These are phyloP conservation scores for Marmota monax DNA, from an alignment of 2,113 vertebrate species.

Conservation along the genomic window DNA sequence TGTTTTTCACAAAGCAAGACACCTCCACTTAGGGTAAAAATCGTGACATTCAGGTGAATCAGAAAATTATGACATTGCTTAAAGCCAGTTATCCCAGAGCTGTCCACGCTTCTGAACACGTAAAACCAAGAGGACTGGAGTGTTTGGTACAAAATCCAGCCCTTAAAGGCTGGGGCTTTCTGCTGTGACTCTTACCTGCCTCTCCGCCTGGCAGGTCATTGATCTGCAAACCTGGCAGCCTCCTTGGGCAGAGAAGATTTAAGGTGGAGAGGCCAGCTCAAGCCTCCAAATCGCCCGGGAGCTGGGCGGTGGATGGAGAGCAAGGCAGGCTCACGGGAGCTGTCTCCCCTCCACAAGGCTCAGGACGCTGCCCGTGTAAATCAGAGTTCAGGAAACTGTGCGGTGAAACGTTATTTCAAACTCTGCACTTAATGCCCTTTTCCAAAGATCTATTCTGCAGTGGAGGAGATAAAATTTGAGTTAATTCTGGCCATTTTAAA, in stretches of 20 bases:
- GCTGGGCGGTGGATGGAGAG: fast-evolving
- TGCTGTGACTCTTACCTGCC: fast-evolving
- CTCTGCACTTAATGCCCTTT: background rate
- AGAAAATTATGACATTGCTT: background rate
- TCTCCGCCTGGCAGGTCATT: background rate
- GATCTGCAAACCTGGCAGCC: conserved; percentile 22
- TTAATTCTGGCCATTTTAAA: background rate
- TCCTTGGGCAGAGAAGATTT: background rate
- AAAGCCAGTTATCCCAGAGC: background rate
- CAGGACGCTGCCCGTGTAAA: background rate
- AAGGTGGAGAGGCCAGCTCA: background rate
- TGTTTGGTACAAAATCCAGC: conserved; percentile 17
- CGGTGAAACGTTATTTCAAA: background rate
- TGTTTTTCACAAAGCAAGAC: conserved; percentile 60
- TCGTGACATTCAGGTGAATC: background rate
- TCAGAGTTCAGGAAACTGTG: background rate
- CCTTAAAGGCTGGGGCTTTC: conserved; percentile 23
- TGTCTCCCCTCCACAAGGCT: fast-evolving
- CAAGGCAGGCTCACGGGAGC: fast-evolving
- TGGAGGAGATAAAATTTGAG: background rate
- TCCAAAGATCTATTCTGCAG: background rate
- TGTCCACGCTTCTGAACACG: background rate
- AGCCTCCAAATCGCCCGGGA: background rate
- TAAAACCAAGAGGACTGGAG: background rate
- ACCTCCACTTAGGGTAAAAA: background rate